Evolutionary conservation across 2,797 vertebrate species (phyloP).

Genomic region (Sebastes hopkinsi): DNA sequence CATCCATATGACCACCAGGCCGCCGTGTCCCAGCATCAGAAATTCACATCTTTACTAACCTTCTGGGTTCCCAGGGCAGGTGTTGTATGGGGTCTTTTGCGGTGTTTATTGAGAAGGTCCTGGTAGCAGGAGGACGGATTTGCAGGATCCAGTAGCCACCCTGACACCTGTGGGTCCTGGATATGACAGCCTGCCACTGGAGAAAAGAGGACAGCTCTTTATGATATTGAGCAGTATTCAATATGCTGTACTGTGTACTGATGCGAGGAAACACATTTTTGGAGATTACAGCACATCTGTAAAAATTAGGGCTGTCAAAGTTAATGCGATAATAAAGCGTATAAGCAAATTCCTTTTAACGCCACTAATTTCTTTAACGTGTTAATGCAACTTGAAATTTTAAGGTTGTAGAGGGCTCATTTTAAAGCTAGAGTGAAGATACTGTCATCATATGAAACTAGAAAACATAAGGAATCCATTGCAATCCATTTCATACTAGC

Average conservation of each 20-base stretch:
- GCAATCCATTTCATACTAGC: no score
- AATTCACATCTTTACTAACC: constrained; percentile 50
- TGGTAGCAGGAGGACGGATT: constrained; percentile 85
- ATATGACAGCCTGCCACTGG: constrained; percentile 83
- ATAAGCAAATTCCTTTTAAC: no score
- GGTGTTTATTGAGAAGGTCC: constrained; percentile 85
- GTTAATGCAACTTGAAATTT: no score
- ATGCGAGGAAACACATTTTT: not conserved
- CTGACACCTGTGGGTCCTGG: constrained; percentile 91
- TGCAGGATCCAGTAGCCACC: constrained; percentile 90
- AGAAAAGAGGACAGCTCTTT: constrained; percentile 2
- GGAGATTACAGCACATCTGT: not conserved
- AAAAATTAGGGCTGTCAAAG: no score
- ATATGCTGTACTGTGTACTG: not conserved
- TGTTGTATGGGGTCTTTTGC: constrained; percentile 35
- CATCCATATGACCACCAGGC: not conserved
- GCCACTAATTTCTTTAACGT: no score
- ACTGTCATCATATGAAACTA: no score
- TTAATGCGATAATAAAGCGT: no score
- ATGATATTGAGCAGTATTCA: not conserved
- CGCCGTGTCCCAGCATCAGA: not conserved
- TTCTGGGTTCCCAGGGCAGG: constrained; percentile 45
- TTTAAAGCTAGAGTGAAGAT: no score
- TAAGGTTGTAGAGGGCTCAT: no score
- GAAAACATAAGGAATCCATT: no score